phyloP scores from a whole-genome alignment of 2,113 vertebrate genomes.

The Grammatotria lemairii region DNA sequence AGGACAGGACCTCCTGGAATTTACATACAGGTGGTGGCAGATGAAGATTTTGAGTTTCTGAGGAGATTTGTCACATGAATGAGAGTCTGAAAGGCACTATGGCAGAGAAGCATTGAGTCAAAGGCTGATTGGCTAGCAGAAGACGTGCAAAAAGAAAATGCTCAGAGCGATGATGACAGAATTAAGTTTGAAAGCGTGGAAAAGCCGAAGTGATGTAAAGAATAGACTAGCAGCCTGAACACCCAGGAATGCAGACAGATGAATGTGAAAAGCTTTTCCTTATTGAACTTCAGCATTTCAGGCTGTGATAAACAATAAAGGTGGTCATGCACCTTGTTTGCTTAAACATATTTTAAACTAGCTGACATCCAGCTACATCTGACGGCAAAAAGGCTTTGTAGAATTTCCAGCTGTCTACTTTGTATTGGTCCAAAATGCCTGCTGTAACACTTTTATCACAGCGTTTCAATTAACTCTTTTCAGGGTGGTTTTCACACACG shows the following conservation, averaged over 20 bases:
- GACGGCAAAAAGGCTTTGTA: neutral
- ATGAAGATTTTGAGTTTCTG: neutral
- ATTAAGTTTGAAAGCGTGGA: neutral
- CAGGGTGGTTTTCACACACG: neutral
- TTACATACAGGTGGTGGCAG: neutral
- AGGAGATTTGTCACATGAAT: neutral
- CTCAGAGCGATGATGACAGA: neutral
- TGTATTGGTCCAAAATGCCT: neutral
- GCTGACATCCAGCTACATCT: neutral
- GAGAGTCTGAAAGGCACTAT: neutral
- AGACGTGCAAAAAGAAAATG: neutral
- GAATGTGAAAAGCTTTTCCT: neutral
- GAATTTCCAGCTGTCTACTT: neutral
- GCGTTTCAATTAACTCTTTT: neutral
- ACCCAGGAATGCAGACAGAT: neutral
- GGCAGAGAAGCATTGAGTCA: neutral
- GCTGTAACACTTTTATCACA: neutral
- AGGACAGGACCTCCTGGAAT: neutral
- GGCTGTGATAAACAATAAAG: neutral
- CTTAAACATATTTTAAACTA: neutral
- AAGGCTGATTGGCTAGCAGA: neutral
- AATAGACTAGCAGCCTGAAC: neutral
- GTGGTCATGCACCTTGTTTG: neutral
- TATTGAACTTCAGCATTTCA: neutral
- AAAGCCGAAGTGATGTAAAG: neutral